phyloP scores from a whole-genome alignment of 2,113 vertebrate species.

The Hipposideros armiger region DNA sequence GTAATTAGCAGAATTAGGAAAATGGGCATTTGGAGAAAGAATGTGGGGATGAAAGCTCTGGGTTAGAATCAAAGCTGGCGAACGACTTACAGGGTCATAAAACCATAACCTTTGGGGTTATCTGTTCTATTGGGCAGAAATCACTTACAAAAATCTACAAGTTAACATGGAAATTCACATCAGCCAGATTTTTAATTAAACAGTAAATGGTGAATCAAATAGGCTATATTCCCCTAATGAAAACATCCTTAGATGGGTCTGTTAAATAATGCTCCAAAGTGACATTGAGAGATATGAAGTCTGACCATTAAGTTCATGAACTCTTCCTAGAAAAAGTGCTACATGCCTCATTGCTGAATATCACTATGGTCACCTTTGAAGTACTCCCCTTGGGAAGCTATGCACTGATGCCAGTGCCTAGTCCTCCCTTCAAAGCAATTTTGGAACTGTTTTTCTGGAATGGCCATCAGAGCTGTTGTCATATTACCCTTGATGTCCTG shows the following conservation, averaged over 20 bases:
- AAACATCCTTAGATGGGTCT: neutral
- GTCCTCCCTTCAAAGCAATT: no score
- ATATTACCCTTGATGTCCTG: no score
- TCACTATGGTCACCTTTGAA: no score
- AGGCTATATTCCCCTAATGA: neutral
- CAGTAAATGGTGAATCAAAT: neutral
- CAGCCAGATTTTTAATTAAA: slow-evolving; percentile 44
- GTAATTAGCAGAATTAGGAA: neutral
- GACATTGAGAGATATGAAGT: neutral
- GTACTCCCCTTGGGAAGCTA: no score
- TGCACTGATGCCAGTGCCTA: no score
- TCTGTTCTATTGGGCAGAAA: neutral
- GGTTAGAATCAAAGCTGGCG: neutral
- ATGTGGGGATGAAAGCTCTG: accelerated
- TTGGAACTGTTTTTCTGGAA: no score
- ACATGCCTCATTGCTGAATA: no score
- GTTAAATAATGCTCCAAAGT: neutral
- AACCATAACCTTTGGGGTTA: neutral
- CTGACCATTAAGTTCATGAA: no score
- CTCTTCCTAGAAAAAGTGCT: no score
- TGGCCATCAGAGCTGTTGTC: no score
- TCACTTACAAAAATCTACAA: neutral
- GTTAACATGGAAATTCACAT: neutral
- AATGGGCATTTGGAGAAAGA: neutral
- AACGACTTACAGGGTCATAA: neutral